Conservation (phyloP, 2,888 invertebrate genomes). For the Drosophila algonquin region DNA sequence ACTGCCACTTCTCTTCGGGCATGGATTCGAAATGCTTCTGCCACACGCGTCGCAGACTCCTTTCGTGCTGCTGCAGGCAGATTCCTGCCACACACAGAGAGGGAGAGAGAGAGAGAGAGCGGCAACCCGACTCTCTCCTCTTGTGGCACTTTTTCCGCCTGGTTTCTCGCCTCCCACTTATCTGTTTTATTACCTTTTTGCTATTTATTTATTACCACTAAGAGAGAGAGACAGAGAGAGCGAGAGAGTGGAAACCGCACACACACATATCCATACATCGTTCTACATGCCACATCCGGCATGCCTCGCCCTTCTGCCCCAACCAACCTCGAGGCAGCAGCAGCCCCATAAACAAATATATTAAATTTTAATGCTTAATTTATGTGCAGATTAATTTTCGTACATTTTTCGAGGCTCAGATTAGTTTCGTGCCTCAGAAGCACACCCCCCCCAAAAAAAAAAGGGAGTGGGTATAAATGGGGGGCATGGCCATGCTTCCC, state of each 20-base stretch:
- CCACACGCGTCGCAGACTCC: background rate
- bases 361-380: constrained; percentile 61
- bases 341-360: constrained; percentile 55
- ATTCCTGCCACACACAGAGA: background rate
- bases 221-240: constrained; percentile 17
- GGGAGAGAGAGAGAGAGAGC: too few relatives aligned
- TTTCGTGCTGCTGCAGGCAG: background rate
- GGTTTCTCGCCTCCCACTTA: constrained; percentile 11
- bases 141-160: constrained; percentile 18
- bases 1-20: background rate
- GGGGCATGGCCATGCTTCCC: constrained; percentile 2
- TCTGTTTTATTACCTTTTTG: constrained; percentile 54
- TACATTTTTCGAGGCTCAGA: constrained; percentile 52
- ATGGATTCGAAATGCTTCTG: background rate
- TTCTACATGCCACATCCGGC: constrained; percentile 21
- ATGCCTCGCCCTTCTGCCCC: constrained; percentile 5
- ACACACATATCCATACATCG: constrained; percentile 2
- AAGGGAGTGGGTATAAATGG: too few relatives aligned
- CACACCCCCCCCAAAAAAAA: background rate
- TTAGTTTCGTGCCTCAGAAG: constrained; percentile 36
- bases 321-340: constrained; percentile 10
- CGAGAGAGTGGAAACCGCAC: constrained; percentile 5
- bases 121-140: background rate
- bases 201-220: constrained; percentile 54
- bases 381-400: constrained; percentile 57